These are phyloP conservation scores for Dryomyza anilis DNA, from an alignment of 2,888 invertebrate genomes.

Conservation along the genomic window DNA sequence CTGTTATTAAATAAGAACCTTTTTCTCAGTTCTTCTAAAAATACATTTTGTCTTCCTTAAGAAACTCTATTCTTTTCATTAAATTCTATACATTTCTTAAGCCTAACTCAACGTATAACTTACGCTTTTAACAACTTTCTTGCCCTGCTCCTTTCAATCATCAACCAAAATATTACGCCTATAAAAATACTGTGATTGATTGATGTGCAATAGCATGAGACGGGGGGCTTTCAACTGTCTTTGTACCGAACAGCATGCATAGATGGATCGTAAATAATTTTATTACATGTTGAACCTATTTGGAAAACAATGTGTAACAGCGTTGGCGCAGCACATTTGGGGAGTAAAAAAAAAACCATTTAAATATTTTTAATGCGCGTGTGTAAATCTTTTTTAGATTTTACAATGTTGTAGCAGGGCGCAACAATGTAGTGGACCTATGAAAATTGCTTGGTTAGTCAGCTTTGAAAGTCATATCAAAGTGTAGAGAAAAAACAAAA, in stretches of 20 bases:
- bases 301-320: constrained; percentile 23
- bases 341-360: background rate
- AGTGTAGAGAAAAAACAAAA: too few relatives aligned
- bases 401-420: too few relatives aligned
- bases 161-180: constrained; percentile 18
- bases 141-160: constrained; percentile 19
- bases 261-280: constrained; percentile 18
- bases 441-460: too few relatives aligned
- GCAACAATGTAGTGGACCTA: too few relatives aligned
- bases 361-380: background rate
- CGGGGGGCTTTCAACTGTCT: background rate
- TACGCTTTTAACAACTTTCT: too few relatives aligned
- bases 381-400: too few relatives aligned
- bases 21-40: background rate
- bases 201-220: constrained; percentile 13
- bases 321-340: background rate
- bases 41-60: background rate
- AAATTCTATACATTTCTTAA: too few relatives aligned
- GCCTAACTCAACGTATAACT: too few relatives aligned
- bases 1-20: background rate
- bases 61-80: too few relatives aligned
- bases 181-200: constrained; percentile 14
- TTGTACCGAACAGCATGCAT: background rate
- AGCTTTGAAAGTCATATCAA: too few relatives aligned
- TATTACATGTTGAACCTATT: constrained; percentile 24